Conservation (phyloP, 1,140 invertebrate genomes). For the Pseudomyrmex concolor region DNA sequence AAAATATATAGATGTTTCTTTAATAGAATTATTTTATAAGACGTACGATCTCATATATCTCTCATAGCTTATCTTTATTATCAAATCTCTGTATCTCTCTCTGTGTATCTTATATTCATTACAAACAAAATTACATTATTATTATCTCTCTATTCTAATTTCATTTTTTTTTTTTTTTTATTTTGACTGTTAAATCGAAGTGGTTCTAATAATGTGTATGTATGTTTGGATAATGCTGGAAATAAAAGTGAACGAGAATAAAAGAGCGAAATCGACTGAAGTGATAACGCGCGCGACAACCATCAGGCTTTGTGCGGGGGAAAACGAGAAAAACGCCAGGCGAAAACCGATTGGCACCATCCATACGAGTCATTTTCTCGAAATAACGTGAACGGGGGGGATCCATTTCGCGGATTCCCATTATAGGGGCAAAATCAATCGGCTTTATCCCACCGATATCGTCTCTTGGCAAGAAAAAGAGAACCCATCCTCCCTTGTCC, state of each 20-base stretch:
- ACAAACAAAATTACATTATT: no score
- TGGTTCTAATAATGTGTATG: background rate
- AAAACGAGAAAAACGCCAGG: constrained; percentile 31
- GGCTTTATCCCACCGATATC: constrained; percentile 79
- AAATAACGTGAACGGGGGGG: constrained; percentile 39
- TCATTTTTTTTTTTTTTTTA: no score
- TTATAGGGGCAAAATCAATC: constrained; percentile 83
- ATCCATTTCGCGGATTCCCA: constrained; percentile 71
- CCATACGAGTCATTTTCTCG: constrained; percentile 15
- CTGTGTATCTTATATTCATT: no score
- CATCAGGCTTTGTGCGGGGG: background rate
- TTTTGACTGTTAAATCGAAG: no score
- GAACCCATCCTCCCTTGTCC: constrained; percentile 30
- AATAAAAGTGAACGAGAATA: constrained; percentile 4
- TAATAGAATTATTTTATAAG: no score
- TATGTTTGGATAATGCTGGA: background rate
- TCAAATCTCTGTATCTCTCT: no score
- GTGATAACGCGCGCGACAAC: background rate
- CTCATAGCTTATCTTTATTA: no score
- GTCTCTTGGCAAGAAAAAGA: constrained; percentile 75
- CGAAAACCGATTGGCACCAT: constrained; percentile 51
- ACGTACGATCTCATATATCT: no score
- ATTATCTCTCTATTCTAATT: no score
- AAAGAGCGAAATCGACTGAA: background rate
- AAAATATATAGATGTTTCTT: no score